These are phyloP conservation scores for Pedicia rivosa DNA, from an alignment of 2,888 invertebrate genomes.

Conservation along the genomic window DNA sequence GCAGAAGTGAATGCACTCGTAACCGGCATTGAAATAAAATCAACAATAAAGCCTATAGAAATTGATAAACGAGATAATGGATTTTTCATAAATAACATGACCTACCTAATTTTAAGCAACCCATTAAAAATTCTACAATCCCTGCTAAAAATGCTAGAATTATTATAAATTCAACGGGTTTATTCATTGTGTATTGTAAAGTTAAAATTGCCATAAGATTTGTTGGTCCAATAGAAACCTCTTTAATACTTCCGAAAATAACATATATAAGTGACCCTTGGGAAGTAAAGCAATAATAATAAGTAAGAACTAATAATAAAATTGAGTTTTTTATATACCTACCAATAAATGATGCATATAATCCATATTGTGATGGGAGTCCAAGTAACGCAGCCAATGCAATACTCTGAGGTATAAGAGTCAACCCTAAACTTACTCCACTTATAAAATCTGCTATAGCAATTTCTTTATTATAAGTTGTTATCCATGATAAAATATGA, in stretches of 20 bases:
- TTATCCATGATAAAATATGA: constrained; percentile 47
- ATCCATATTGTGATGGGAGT: constrained; percentile 74
- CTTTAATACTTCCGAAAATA: constrained; percentile 72
- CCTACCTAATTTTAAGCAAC: constrained; percentile 65
- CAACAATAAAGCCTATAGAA: constrained; percentile 60
- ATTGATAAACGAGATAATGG: no score
- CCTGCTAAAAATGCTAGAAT: constrained; percentile 66
- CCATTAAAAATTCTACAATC: constrained; percentile 62
- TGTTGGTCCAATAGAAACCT: constrained; percentile 84
- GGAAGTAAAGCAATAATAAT: no score
- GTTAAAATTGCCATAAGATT: constrained; percentile 83
- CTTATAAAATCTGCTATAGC: constrained; percentile 71
- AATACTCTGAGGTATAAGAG: constrained; percentile 85
- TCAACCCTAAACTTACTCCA: constrained; percentile 76
- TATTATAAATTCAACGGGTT: constrained; percentile 55
- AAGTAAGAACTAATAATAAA: no score
- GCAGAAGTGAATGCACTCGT: constrained; percentile 75
- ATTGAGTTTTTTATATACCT: no score
- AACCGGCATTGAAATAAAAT: constrained; percentile 69
- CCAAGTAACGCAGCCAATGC: constrained; percentile 80
- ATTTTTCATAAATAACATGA: no score
- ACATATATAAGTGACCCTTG: constrained; percentile 72
- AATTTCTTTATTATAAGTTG: constrained; percentile 46
- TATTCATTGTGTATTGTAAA: constrained; percentile 49
- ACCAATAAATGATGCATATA: constrained; percentile 83